Evolutionary conservation across 1,140 invertebrate species (phyloP).

Genomic region (Orussus abietinus): DNA sequence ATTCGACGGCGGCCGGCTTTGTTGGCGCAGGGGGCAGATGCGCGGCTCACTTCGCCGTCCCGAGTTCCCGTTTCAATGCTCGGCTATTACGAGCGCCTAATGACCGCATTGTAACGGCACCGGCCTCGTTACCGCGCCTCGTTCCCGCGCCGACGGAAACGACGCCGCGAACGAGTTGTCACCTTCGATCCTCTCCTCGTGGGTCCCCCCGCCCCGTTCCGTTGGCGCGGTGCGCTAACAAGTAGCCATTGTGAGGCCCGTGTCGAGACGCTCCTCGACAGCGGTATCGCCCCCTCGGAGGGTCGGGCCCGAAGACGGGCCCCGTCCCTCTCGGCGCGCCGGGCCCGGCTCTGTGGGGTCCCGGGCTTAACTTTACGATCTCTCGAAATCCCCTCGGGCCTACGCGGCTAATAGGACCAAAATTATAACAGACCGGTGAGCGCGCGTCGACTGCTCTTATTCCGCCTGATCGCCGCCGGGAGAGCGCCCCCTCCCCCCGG

Average conservation of each 20-base stretch:
- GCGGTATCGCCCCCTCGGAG: slow-evolving; percentile 23
- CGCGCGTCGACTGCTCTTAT: slow-evolving; percentile 55
- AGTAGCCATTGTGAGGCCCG: slow-evolving; percentile 42
- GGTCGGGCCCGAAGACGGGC: slow-evolving; percentile 29
- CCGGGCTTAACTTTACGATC: slow-evolving; percentile 50
- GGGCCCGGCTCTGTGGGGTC: slow-evolving; percentile 29
- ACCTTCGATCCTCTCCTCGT: slow-evolving; percentile 16
- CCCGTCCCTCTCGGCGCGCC: slow-evolving; percentile 15
- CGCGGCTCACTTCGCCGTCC: slow-evolving; percentile 25
- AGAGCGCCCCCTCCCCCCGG: no score
- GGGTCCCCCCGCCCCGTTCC: no score
- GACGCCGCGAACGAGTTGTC: slow-evolving; percentile 5
- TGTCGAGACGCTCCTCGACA: slow-evolving; percentile 48
- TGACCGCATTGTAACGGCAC: slow-evolving; percentile 38
- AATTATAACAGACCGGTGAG: slow-evolving; percentile 54
- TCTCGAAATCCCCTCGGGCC: slow-evolving; percentile 41
- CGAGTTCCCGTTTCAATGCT: slow-evolving; percentile 30
- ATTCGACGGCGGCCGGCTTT: no score
- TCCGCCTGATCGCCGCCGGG: slow-evolving; percentile 38
- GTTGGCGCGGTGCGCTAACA: slow-evolving; percentile 31
- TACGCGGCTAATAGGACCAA: slow-evolving; percentile 48
- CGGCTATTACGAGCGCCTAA: slow-evolving; percentile 41
- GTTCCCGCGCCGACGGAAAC: slow-evolving; percentile 9
- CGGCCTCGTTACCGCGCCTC: slow-evolving; percentile 30
- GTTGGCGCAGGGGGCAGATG: slow-evolving; percentile 36